Base-by-base conservation (phyloP, 2,888 invertebrate species). In the Timandra comae region DNA sequence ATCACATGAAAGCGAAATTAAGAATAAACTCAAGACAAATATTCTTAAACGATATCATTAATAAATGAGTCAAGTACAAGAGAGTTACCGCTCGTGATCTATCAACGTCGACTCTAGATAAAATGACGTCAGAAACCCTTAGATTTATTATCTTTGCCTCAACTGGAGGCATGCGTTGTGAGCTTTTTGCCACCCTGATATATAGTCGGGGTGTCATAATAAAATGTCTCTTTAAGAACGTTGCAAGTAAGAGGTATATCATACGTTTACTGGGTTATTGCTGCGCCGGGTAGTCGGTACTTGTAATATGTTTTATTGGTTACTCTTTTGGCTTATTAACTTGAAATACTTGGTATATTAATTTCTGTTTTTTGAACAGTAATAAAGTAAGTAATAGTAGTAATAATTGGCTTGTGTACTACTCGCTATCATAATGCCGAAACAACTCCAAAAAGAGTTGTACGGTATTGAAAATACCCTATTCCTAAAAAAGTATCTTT, bases 81-180 rank as follows among this genome's bases (percentile, higher is more conserved):
- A 41, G 41, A 16, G 41, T 42, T 40, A 40, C 38, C 37, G 35
- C 22, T 9, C 55, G 56, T 63, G 56, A 78, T 76, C 60, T 64
- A 62, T 76, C 73, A 75, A 74, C 62, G 73, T 76, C 55, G 52
- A 52, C 43, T 35, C 52, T 38, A 62, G 71, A 75, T 73, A 70
- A 69, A 69, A 63, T 62, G 63, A 65, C 64, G 57, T 69, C 74
- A 67, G 67, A 64, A 65, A 65, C 54, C 60, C 58, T 49, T 62
- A 68, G 63, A 76, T 74, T 76, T 74, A 74, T 69, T 61, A 64
- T 58, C 49, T 43, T 37, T 53, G 52, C 53, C 57, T 55, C 56
- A 28, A 9, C 34, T n/a, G n/a, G 57, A 58, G 64, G 53, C 65
- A 59, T 63, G 63, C 58, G 61, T 62, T 61, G 58, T 58, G 60